These are phyloP conservation scores for Drosophila fuyamai DNA, from an alignment of 1,140 invertebrate species.

Conservation along the genomic window DNA sequence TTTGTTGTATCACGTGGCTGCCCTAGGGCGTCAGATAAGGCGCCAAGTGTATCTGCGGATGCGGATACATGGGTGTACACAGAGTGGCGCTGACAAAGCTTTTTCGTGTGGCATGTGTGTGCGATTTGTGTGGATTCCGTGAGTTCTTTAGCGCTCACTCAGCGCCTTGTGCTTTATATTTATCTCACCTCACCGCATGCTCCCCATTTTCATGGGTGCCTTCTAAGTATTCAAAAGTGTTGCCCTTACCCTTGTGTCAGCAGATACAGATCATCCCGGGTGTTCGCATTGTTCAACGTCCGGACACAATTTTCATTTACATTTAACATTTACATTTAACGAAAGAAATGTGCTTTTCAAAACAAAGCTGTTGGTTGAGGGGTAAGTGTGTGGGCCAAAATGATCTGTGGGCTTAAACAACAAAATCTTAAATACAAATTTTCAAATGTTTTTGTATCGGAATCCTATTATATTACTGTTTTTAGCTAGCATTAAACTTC, in stretches of 20 bases:
- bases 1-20: slow-evolving; percentile 1
- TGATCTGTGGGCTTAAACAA: no score
- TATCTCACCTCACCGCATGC: slow-evolving; percentile 4
- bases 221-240: slow-evolving; percentile 11
- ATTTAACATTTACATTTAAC: no score
- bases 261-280: slow-evolving; percentile 1
- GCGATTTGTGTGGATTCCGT: not conserved
- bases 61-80: not conserved
- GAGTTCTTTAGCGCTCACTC: slow-evolving; percentile 28
- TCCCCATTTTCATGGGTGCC: not conserved
- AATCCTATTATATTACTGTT: no score
- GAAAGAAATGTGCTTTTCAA: no score
- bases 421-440: no score
- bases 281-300: not conserved
- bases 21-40: slow-evolving; percentile 27
- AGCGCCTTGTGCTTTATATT: slow-evolving; percentile 30
- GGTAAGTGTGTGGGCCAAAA: no score
- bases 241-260: slow-evolving; percentile 25
- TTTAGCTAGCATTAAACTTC: no score
- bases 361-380: no score
- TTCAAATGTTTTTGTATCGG: no score
- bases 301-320: no score
- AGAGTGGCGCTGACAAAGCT: not conserved
- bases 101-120: not conserved
- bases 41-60: slow-evolving; percentile 9